These are phyloP conservation scores for Telmatochromis brachygnathus DNA, from an alignment of 2,113 vertebrate species.

Conservation along the genomic window DNA sequence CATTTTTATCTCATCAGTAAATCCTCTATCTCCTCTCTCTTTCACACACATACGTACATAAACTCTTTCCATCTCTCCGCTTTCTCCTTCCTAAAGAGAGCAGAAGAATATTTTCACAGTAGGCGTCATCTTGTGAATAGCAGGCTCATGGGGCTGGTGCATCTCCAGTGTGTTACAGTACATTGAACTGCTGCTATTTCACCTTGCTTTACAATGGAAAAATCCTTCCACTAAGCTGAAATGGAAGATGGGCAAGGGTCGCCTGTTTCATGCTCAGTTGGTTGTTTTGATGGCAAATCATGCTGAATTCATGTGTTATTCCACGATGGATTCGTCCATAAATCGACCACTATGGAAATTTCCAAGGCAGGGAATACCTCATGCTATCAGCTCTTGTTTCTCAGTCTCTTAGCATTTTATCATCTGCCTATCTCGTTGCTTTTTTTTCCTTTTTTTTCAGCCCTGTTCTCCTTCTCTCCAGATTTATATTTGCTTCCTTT, in stretches of 20 bases:
- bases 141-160: neutral
- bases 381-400: neutral
- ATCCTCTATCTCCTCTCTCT: slow-evolving; percentile 35
- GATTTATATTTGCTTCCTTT: neutral
- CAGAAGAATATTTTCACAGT: slow-evolving; percentile 53
- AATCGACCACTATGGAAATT: slow-evolving; percentile 33
- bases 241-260: slow-evolving; percentile 26
- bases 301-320: slow-evolving; percentile 45
- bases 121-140: slow-evolving; percentile 30
- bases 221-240: slow-evolving; percentile 8
- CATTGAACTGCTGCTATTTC: slow-evolving; percentile 40
- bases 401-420: neutral
- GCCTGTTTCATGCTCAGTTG: slow-evolving; percentile 61
- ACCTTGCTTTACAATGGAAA: slow-evolving; percentile 37
- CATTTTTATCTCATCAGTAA: slow-evolving; percentile 64
- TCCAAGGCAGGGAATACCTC: neutral
- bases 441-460: neutral
- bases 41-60: neutral
- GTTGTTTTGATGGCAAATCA: slow-evolving; percentile 52
- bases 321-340: slow-evolving; percentile 18
- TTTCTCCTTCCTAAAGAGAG: slow-evolving; percentile 13
- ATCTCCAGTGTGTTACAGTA: slow-evolving; percentile 38
- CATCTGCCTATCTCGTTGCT: neutral
- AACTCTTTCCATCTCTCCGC: neutral
- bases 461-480: neutral